Conservation (phyloP, 2,888 invertebrate species). For the Agrilus biguttatus region DNA sequence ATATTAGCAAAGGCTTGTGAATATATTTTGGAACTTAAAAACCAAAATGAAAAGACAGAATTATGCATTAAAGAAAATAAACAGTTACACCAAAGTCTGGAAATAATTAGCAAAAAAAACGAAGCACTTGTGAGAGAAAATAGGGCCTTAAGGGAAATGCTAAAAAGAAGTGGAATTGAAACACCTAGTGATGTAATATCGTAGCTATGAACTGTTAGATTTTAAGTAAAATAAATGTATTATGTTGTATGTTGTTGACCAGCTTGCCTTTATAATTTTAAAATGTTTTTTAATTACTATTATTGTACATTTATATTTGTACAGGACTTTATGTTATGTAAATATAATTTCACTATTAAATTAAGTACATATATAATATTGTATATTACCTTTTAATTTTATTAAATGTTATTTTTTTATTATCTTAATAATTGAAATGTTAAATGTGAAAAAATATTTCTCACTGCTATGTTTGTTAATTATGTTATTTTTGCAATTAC, state of each 20-base stretch:
- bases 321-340: too few species aligned
- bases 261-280: neutral
- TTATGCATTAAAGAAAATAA: slow-evolving; percentile 52
- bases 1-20: slow-evolving; percentile 93
- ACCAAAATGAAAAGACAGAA: slow-evolving; percentile 57
- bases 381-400: too few species aligned
- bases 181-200: slow-evolving; percentile 17
- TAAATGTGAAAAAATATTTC: too few species aligned
- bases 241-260: neutral
- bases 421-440: too few species aligned
- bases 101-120: slow-evolving; percentile 55
- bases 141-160: slow-evolving; percentile 48
- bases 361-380: too few species aligned
- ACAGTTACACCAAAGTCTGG: slow-evolving; percentile 52
- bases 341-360: too few species aligned
- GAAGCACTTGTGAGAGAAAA: slow-evolving; percentile 65
- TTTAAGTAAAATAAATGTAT: neutral
- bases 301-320: slow-evolving; percentile 1
- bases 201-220: slow-evolving; percentile 4
- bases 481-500: too few species aligned
- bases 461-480: too few species aligned
- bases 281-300: neutral
- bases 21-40: slow-evolving; percentile 74
- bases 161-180: slow-evolving; percentile 50
- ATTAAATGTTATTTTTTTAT: too few species aligned